These are phyloP conservation scores for Brachionus koreanus DNA, from an alignment of 1,140 invertebrate species.

Conservation along the genomic window DNA sequence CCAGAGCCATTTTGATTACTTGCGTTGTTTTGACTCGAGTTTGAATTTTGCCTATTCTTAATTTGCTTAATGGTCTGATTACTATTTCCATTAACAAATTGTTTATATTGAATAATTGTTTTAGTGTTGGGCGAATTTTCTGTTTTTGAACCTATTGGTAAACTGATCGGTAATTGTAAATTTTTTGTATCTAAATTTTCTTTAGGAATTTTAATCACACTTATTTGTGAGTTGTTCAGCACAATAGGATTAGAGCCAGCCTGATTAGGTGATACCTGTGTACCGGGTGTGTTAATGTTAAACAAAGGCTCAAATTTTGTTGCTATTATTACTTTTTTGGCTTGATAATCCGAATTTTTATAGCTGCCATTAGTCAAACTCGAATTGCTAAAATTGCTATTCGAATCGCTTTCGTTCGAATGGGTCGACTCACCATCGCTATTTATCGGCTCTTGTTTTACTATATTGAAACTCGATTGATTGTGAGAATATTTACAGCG, in stretches of 20 bases:
- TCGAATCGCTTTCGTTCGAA: constrained; percentile 36
- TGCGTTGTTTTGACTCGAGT: not conserved
- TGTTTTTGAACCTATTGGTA: not conserved
- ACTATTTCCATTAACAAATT: not conserved
- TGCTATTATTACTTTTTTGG: constrained; percentile 36
- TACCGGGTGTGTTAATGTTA: constrained; percentile 2
- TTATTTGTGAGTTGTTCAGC: constrained; percentile 23
- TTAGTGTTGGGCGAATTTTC: constrained; percentile 15
- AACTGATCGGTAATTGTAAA: constrained; percentile 34
- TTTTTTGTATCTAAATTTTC: constrained; percentile 1
- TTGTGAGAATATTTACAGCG: constrained; percentile 27
- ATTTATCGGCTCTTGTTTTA: constrained; percentile 19
- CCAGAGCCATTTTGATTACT: constrained; percentile 13
- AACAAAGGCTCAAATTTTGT: constrained; percentile 9
- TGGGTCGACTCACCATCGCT: constrained; percentile 36
- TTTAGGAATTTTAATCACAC: constrained; percentile 19
- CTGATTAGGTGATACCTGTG: not conserved
- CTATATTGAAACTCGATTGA: not conserved
- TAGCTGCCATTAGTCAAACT: not conserved
- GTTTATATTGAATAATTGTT: constrained; percentile 42
- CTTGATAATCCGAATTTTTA: constrained; percentile 1
- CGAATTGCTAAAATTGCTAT: constrained; percentile 5
- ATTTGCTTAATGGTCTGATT: constrained; percentile 27
- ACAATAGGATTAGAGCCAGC: not conserved
- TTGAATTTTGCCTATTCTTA: constrained; percentile 29